Evolutionary conservation across 2,797 vertebrate genomes (phyloP), one percentile per base, ranked within the genome.

Genomic region (Poecilia gillii): DNA sequence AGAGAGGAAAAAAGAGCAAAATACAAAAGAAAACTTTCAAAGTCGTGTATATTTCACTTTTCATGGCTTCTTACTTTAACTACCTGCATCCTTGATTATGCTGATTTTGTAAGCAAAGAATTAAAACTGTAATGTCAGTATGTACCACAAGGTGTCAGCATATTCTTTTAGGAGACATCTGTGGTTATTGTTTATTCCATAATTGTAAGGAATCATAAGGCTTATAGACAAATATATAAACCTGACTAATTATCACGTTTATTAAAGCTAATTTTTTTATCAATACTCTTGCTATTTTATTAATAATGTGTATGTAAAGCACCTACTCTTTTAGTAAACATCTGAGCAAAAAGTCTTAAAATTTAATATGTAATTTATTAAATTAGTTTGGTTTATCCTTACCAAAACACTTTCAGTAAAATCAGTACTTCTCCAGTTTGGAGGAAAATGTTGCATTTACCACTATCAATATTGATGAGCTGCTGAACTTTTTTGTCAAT

Each of bases 131-230:
- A 55, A 66, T 90, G 1, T 25, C 9, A 18, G 18, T 1, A 0
- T 0, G 0, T 12, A 51, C 85, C 93, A 90, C 82, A 68, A 74
- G 92, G 20, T 91, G 93, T 88, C 93, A 90, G 39, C 12, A 5
- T 46, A 36, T 1, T 45, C 57, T 72, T 46, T 77, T 39, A 36
- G 81, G 31, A 36, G 16, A 2, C 8, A 31, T 2, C 36, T 59
- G 14, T 33, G n/a, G 41, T 46, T 4, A 39, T 16, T 18, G 28
- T 9, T 9, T 3, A 18, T 11, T 18, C 28, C 41, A 31, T 72
- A 20, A 76, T 46, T 28, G 1, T 4, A 45, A 68, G 0, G 62
- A 14, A 9, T 23, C 3, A 75, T 9, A 31, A 71, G 13, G 20
- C 2, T 64, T 64, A 18, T 36, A 36, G 12, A 64, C 13, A 36